phyloP scores from a whole-genome alignment of 37 sponge, comb jelly and placozoan species.

The Geodia barretti region DNA sequence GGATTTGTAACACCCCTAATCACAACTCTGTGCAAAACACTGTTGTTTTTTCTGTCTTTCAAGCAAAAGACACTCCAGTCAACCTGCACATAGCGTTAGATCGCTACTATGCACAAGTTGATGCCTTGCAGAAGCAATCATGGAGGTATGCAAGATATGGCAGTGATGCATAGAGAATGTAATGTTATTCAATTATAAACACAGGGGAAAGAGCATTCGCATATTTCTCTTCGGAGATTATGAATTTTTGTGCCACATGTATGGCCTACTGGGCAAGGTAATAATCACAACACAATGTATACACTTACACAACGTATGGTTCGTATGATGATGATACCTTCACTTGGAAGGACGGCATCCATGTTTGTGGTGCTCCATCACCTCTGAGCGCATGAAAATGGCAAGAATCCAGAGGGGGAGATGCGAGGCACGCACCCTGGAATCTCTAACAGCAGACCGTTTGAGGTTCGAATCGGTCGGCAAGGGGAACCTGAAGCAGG shows the following conservation, averaged over 20 bases:
- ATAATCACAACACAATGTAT: conserved; percentile 18
- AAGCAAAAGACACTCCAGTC: no score
- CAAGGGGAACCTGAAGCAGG: conserved; percentile 28
- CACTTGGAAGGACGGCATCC: conserved; percentile 36
- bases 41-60: no score
- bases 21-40: no score
- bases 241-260: conserved; percentile 40
- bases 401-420: conserved; percentile 2
- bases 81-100: no score
- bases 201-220: conserved; percentile 11
- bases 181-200: no score
- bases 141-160: no score
- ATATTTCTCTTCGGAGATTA: conserved; percentile 55
- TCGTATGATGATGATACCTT: neutral
- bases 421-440: conserved; percentile 1
- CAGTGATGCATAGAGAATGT: no score
- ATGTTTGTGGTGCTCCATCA: conserved; percentile 56
- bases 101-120: no score
- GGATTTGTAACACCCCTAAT: no score
- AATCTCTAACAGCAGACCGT: conserved; percentile 6
- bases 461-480: neutral
- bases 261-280: conserved; percentile 44
- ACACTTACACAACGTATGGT: no score
- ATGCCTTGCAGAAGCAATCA: no score
- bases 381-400: neutral